Evolutionary conservation across 1,140 invertebrate genomes (phyloP), one percentile per base, ranked within the genome.

Genomic region (Harlomillsia oculata): DNA sequence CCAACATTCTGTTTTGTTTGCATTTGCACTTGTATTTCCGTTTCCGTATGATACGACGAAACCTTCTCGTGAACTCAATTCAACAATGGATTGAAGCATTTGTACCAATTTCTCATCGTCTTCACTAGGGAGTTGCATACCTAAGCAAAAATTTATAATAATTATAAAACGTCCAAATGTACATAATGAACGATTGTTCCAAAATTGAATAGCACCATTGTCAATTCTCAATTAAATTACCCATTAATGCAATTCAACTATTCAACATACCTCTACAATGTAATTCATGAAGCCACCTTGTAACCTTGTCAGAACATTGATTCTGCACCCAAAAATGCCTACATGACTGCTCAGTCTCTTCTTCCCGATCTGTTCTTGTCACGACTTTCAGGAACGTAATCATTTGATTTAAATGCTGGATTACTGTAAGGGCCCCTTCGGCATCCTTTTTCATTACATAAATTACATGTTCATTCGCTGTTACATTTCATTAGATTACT

Each of bases 291-390:
- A 65, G 43, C 64, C 64, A 65, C 25, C 50, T 56, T 11, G 62
- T 45, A 26, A 56, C 64, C 48, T 41, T 39, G 13, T 62, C 64
- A 1, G 53, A 57, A 40, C 64, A 65, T 26, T 55, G 25, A 43
- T 65, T 56, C 29, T 57, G 39, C 11, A 62, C 45, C 63, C 63
- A 65, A 62, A 65, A 62, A 16, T 11, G 18, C 51, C 60, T 65
- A 18, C 55, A 59, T 14, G 40, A 37, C 29, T 56, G 48, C 18
- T 59, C 53, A 0, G 59, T 13, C 18, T 36, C 23, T 28, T 62
- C 60, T n/a, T 34, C 46, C 53, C 60, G 18, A 16, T 53, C 26
- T 16, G 52, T 3, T 45, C 51, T 26, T n/a, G n/a, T n/a, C n/a
- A n/a, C n/a, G n/a, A n/a, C n/a, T n/a, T n/a, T n/a, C 4, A 65